These are phyloP conservation scores for Maniola hyperantus DNA, from an alignment of 2,888 invertebrate genomes.

Conservation along the genomic window DNA sequence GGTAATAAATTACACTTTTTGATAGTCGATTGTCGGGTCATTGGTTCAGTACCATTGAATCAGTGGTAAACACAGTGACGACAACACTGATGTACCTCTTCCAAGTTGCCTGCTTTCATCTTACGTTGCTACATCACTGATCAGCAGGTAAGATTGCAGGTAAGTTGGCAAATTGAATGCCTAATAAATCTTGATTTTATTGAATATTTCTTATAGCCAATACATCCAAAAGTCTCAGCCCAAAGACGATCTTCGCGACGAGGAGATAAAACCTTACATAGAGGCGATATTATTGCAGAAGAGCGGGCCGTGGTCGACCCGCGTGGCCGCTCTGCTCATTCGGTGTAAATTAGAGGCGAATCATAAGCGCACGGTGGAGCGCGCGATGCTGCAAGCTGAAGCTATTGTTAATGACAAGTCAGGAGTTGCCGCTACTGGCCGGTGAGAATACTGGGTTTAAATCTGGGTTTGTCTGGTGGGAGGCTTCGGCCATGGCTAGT, in stretches of 20 bases:
- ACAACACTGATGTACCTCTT: no score
- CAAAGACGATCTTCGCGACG: constrained; percentile 89
- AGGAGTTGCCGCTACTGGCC: constrained; percentile 53
- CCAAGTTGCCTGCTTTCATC: no score
- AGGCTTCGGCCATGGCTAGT: no score
- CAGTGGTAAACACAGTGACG: no score
- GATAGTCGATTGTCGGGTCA: no score
- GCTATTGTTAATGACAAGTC: constrained; percentile 85
- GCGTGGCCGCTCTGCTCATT: constrained; percentile 87
- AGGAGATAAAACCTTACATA: constrained; percentile 92
- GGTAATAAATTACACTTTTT: no score
- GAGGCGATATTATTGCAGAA: constrained; percentile 84
- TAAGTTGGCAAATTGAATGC: no score
- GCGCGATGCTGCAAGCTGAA: constrained; percentile 94
- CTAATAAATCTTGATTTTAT: background rate
- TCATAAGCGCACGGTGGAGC: constrained; percentile 91
- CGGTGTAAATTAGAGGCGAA: constrained; percentile 90
- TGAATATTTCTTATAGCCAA: constrained; percentile 75
- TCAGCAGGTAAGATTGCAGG: no score
- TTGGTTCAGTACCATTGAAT: no score
- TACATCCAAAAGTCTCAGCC: constrained; percentile 89
- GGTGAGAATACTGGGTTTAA: constrained; percentile 49
- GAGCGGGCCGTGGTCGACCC: constrained; percentile 88
- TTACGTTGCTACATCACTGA: no score
- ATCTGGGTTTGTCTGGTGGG: no score